A percentile compares a stretch with the other conserved stretches of the same genome.
Conservation (phyloP, 2,797 vertebrate species). For the Hypotaenidia okinawae region DNA sequence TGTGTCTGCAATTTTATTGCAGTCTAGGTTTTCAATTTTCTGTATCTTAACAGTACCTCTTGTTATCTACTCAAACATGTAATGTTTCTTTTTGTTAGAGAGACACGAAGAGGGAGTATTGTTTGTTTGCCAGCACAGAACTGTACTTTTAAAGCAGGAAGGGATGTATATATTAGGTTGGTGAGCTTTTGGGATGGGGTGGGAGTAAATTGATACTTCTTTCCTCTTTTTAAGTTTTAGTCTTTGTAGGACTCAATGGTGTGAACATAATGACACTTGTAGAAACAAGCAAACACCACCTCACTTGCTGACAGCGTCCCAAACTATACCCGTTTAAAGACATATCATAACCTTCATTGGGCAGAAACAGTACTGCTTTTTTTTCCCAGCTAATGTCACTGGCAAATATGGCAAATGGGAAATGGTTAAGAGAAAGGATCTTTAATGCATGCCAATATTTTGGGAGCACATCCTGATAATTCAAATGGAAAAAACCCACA, state of each 20-base stretch:
- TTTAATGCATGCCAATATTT: conserved; percentile 56
- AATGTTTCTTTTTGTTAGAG: conserved; percentile 60
- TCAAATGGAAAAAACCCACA: conserved; percentile 61
- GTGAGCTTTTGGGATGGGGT: neutral
- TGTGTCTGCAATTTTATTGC: conserved; percentile 55
- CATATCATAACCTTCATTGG: neutral
- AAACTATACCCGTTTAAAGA: neutral
- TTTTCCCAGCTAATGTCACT: neutral
- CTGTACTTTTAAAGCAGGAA: neutral
- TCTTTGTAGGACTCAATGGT: neutral
- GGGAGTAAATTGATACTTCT: neutral
- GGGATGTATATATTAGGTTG: neutral
- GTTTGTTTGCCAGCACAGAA: conserved; percentile 17
- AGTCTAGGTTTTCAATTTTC: conserved; percentile 72
- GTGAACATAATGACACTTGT: neutral
- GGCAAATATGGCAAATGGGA: conserved; percentile 17
- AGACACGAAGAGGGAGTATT: neutral
- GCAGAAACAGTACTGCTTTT: neutral
- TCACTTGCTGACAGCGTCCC: neutral
- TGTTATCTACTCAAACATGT: conserved; percentile 60
- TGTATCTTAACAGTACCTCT: conserved; percentile 50
- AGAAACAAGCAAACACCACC: neutral
- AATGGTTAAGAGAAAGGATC: conserved; percentile 30
- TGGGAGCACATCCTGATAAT: conserved; percentile 52
- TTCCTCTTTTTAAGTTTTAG: conserved; percentile 1